Conservation (phyloP, 2,113 vertebrate genomes). For the Amphiprion ocellaris region DNA sequence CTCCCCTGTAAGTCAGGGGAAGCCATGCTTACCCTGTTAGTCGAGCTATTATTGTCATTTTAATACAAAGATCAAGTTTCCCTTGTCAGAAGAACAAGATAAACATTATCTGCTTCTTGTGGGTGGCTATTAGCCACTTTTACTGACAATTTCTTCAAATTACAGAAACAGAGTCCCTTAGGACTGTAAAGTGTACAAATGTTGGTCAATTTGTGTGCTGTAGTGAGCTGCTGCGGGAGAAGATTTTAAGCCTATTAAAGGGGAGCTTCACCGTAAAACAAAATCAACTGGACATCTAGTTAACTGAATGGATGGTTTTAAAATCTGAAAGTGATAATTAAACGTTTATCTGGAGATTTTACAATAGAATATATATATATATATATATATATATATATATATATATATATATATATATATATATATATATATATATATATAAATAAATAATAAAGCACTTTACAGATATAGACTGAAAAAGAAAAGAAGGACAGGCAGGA, state of each 20-base stretch:
- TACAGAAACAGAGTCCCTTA: background rate
- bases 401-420: too few species aligned
- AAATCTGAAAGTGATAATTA: background rate
- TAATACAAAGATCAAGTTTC: conserved; percentile 37
- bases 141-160: background rate
- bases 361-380: too few species aligned
- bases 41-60: conserved; percentile 50
- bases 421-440: too few species aligned
- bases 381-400: too few species aligned
- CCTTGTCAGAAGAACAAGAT: conserved; percentile 17
- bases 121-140: background rate
- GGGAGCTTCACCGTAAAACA: background rate
- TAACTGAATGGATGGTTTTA: too few species aligned
- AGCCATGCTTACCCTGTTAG: conserved; percentile 49
- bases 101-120: conserved; percentile 1
- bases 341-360: background rate
- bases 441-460: too few species aligned
- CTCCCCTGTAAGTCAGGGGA: conserved; percentile 42
- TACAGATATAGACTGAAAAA: too few species aligned
- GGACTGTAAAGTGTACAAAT: background rate
- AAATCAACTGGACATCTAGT: background rate
- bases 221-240: background rate
- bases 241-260: background rate
- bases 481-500: too few species aligned
- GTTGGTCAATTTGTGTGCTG: background rate